Evolutionary conservation across 2,888 invertebrate genomes (phyloP), one percentile per base, ranked within the genome.

Genomic region (Drosophila stalkeri): DNA sequence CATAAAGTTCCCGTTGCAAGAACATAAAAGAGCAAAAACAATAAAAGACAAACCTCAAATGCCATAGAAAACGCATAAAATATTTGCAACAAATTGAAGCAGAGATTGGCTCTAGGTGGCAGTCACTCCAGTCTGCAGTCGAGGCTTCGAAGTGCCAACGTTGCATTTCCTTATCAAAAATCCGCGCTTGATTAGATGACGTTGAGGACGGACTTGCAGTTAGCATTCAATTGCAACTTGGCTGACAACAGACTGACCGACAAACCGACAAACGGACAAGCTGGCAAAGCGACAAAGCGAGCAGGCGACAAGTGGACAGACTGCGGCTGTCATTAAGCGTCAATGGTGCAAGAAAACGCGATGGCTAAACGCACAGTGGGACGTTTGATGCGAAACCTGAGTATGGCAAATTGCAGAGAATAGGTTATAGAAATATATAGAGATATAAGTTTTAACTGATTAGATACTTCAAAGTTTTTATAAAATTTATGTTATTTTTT

Each of bases 111-210:
- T 11, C 44, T 37, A 65, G 52, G 37, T 63, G 78, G 64, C 44
- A 41, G 59, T 64, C 44, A 35, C 37, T 18, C 7, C 27, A 11
- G 18, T 12, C 14, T 46, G 2, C 51, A 39, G 55, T 44, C 60
- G 27, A 65, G 37, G 75, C 27, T 49, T 52, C 55, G 37, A 57
- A 72, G 63, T 76, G 82, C 71, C 76, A 76, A 65, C 72, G 71
- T 55, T 81, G 69, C 86, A 76, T 83, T 90, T 81, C 74, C 86
- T 86, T 86, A 86, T 86, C 84, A 86, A 74, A 74, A 74, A 70
- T 47, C 72, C 72, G 70, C 73, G 75, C 75, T 88, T 86, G 90
- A 89, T 89, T 90, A 81, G 81, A 74, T 72, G 78, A 18, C 72
- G 37, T 23, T 23, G 72, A 77, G 51, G 86, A 71, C 67, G 44